phyloP scores from a whole-genome alignment of 2,797 vertebrate species.

The Tinamus major region DNA sequence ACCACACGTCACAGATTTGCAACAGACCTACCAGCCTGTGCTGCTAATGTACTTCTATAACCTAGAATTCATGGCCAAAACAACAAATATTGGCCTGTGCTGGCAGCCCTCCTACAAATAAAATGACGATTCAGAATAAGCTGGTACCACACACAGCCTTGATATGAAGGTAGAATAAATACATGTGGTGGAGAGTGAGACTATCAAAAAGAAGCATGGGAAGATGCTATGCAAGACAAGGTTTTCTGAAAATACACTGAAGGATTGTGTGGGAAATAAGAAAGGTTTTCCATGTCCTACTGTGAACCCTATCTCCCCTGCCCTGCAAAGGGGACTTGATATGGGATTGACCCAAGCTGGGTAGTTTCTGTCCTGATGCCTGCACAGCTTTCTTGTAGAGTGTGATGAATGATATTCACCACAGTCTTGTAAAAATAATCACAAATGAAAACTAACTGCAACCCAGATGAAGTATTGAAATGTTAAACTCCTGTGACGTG shows the following conservation, averaged over 20 bases:
- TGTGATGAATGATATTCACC: background rate
- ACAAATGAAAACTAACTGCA: conserved; percentile 10
- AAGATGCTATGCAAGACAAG: conserved; percentile 39
- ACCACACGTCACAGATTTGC: background rate
- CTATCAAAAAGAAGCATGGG: conserved; percentile 64
- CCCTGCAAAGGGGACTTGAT: background rate
- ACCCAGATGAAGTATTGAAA: background rate
- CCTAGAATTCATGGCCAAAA: conserved; percentile 37
- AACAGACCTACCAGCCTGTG: background rate
- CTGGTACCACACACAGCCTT: conserved; percentile 34
- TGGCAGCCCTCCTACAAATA: conserved; percentile 32
- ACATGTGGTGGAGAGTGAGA: conserved; percentile 46
- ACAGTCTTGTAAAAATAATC: conserved; percentile 8
- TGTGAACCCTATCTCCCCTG: conserved; percentile 4
- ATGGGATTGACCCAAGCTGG: conserved; percentile 2
- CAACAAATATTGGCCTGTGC: background rate
- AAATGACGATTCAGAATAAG: conserved; percentile 30
- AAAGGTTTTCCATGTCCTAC: conserved; percentile 38
- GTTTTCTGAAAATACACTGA: conserved; percentile 51
- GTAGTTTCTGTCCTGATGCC: background rate
- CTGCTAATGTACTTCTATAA: background rate
- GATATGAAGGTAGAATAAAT: conserved; percentile 56
- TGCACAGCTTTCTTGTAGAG: background rate
- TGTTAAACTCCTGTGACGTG: background rate
- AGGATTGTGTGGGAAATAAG: background rate